Conservation (phyloP, 2,113 vertebrate species). For the Acanthisitta chloris region DNA sequence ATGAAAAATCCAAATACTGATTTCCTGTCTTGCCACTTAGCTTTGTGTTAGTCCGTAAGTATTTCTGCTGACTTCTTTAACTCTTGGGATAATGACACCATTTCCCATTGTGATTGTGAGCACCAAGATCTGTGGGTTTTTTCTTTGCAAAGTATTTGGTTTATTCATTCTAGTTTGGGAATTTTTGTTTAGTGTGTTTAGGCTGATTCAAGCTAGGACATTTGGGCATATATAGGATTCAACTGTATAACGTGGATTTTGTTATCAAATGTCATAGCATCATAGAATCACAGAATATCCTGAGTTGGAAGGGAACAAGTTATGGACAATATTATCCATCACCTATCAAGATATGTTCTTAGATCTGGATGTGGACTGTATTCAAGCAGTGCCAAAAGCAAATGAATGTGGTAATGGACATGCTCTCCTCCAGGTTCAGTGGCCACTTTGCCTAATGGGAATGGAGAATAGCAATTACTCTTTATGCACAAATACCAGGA, state of each 20-base stretch:
- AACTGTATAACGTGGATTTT: background rate
- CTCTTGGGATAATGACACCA: background rate
- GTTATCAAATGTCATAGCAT: background rate
- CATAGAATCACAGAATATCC: background rate
- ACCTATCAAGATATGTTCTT: background rate
- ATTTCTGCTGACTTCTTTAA: background rate
- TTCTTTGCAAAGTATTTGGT: background rate
- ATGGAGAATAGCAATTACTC: background rate
- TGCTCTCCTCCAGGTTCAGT: background rate
- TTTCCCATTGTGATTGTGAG: background rate
- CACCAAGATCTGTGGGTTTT: background rate
- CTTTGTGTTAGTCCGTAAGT: background rate
- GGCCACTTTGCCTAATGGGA: background rate
- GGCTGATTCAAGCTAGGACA: background rate
- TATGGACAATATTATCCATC: background rate
- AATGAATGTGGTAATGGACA: background rate
- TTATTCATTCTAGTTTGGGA: background rate
- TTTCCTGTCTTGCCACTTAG: background rate
- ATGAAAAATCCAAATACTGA: background rate
- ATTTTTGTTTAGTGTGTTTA: background rate
- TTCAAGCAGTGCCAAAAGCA: background rate
- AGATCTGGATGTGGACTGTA: fast-evolving
- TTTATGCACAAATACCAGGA: background rate
- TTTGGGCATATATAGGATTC: background rate
- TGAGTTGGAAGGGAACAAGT: background rate